Evolutionary conservation across 2,888 invertebrate genomes (phyloP).

Genomic region (Gerris lacustris): DNA sequence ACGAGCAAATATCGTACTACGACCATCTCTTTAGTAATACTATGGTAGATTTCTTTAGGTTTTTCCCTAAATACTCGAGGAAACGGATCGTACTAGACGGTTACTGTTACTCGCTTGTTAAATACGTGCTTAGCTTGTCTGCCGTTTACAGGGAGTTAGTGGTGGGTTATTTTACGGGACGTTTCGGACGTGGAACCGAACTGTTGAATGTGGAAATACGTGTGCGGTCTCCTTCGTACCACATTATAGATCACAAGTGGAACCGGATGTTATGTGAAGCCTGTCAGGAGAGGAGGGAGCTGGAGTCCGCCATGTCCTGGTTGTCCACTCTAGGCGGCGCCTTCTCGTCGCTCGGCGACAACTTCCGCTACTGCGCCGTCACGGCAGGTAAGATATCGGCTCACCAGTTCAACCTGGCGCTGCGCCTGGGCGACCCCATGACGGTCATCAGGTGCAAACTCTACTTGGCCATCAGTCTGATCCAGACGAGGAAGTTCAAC

Average conservation of each 20-base stretch:
- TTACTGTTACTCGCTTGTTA: neutral
- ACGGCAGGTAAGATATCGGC: constrained; percentile 79
- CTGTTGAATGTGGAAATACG: neutral
- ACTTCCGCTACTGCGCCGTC: constrained; percentile 63
- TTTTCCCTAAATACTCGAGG: neutral
- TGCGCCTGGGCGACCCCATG: constrained; percentile 67
- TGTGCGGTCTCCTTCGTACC: constrained; percentile 1
- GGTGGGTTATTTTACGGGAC: neutral
- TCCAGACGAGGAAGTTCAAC: constrained; percentile 63
- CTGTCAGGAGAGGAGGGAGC: constrained; percentile 49
- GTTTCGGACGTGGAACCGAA: neutral
- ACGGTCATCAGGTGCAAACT: constrained; percentile 70
- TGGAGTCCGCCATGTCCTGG: constrained; percentile 83
- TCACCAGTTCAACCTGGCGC: constrained; percentile 68
- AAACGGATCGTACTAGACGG: neutral
- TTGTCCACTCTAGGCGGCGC: constrained; percentile 92
- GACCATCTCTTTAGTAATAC: too few relatives aligned
- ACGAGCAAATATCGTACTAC: too few relatives aligned
- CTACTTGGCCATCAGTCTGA: constrained; percentile 73
- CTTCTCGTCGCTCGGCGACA: constrained; percentile 87
- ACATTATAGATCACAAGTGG: constrained; percentile 21
- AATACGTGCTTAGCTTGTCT: neutral
- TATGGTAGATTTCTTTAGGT: too few relatives aligned
- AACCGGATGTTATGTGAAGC: constrained; percentile 20
- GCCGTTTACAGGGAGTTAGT: neutral